Percentiles rank a stretch among this genome's conserved stretches.
These are phyloP conservation scores for Hiodon tergisus DNA, from an alignment of 2,113 vertebrate species.

Conservation along the genomic window DNA sequence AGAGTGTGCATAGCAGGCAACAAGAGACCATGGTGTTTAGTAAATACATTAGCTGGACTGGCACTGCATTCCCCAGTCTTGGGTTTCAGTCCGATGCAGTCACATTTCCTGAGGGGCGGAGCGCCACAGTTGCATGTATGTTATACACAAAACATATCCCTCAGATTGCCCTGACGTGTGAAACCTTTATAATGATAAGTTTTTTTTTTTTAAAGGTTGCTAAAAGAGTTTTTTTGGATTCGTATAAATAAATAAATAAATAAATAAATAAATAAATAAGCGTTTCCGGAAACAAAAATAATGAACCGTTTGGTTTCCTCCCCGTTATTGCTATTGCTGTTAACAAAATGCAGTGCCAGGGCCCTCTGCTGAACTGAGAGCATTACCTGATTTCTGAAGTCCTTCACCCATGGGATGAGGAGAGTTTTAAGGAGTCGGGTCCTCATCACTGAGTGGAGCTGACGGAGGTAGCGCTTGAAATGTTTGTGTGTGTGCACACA, in stretches of 20 bases:
- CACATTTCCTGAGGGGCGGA: constrained; percentile 59
- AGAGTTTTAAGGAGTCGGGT: background rate
- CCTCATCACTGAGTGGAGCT: background rate
- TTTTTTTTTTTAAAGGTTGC: constrained; percentile 25
- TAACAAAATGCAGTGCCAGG: background rate
- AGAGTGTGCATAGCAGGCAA: background rate
- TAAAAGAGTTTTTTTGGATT: constrained; percentile 27
- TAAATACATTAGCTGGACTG: constrained; percentile 54
- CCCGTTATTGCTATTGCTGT: background rate
- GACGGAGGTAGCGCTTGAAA: background rate
- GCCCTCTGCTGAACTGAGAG: no score
- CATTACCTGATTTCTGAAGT: no score
- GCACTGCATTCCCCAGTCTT: constrained; percentile 46
- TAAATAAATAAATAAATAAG: no score
- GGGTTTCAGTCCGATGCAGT: constrained; percentile 60
- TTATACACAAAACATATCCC: constrained; percentile 61
- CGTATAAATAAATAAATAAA: background rate
- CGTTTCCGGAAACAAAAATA: no score
- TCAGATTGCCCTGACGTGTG: constrained; percentile 55
- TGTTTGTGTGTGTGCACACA: background rate
- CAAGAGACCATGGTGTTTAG: constrained; percentile 40
- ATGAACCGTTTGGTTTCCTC: background rate
- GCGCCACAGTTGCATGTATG: constrained; percentile 33
- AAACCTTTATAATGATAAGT: constrained; percentile 35
- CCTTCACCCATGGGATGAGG: background rate